phyloP scores from a whole-genome alignment of 2,797 vertebrate genomes.

The Coregonus sp. region DNA sequence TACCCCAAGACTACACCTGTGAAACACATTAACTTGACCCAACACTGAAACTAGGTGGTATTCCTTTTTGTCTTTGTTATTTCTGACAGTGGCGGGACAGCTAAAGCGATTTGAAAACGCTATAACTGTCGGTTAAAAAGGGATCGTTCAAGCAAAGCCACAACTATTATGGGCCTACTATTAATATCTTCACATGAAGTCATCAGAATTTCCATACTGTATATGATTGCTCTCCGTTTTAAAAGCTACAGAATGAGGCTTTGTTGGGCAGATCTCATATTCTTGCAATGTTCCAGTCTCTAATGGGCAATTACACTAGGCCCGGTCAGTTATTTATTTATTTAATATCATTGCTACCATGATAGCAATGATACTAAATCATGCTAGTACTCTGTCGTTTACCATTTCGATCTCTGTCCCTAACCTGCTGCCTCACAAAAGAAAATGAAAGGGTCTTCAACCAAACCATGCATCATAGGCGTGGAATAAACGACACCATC shows the following conservation, averaged over 20 bases:
- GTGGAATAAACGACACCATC: conserved; percentile 20
- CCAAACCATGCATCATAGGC: conserved; percentile 16
- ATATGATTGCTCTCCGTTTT: conserved; percentile 68
- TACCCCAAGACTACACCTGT: conserved; percentile 70
- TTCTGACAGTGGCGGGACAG: conserved; percentile 67
- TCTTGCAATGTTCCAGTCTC: conserved; percentile 65
- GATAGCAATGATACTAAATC: conserved; percentile 54
- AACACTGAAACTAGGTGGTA: conserved; percentile 61
- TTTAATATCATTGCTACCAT: conserved; percentile 65
- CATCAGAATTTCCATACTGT: conserved; percentile 75
- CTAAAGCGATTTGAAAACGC: conserved; percentile 69
- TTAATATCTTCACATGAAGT: conserved; percentile 72
- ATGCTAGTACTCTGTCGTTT: conserved; percentile 27
- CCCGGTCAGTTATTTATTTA: conserved; percentile 56
- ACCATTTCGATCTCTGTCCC: conserved; percentile 26
- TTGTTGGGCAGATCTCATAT: conserved; percentile 70
- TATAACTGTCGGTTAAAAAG: conserved; percentile 70
- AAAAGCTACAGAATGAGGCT: conserved; percentile 65
- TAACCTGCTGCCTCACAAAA: conserved; percentile 27
- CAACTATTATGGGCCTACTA: conserved; percentile 73
- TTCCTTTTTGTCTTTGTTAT: conserved; percentile 40
- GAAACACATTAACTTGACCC: conserved; percentile 72
- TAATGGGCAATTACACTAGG: conserved; percentile 42
- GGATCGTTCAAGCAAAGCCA: conserved; percentile 71
- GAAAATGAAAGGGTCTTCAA: not conserved